Evolutionary conservation across 2,113 vertebrate species (phyloP).

Genomic region (Coreoperca whiteheadi): DNA sequence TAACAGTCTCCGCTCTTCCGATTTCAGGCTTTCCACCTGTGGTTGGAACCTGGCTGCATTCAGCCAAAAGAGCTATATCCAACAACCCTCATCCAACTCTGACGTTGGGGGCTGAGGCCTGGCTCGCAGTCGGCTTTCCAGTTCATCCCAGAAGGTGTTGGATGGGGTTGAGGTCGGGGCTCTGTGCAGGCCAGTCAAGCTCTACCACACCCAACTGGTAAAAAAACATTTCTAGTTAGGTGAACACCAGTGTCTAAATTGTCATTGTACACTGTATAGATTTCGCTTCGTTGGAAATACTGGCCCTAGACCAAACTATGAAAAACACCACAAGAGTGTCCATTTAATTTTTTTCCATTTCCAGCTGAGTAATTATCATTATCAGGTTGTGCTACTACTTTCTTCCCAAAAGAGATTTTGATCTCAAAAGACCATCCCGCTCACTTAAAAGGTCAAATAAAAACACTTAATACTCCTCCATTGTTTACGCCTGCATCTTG

Average conservation of each 20-base stretch:
- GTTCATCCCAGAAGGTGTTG: not conserved
- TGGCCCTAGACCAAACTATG: too few relatives aligned
- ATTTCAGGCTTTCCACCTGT: not conserved
- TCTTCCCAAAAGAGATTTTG: not conserved
- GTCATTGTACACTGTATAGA: too few relatives aligned
- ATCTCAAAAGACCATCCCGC: not conserved
- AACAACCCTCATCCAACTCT: not conserved
- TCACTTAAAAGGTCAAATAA: slow-evolving; percentile 26
- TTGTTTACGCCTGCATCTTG: not conserved
- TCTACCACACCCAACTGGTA: not conserved
- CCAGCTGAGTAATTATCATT: not conserved
- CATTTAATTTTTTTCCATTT: too few relatives aligned
- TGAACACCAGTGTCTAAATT: not conserved
- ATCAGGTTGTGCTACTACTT: not conserved
- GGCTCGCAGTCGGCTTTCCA: not conserved
- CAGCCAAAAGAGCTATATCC: not conserved
- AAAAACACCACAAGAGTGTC: too few relatives aligned
- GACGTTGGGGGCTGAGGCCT: not conserved
- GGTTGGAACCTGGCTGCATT: not conserved
- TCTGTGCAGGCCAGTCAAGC: not conserved
- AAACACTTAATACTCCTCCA: slow-evolving; percentile 11
- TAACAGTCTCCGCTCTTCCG: not conserved
- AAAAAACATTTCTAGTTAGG: not conserved
- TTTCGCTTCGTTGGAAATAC: too few relatives aligned
- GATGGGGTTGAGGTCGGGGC: not conserved